Evolutionary conservation across 2,113 vertebrate species (phyloP).

Genomic region (Mellivora capensis): DNA sequence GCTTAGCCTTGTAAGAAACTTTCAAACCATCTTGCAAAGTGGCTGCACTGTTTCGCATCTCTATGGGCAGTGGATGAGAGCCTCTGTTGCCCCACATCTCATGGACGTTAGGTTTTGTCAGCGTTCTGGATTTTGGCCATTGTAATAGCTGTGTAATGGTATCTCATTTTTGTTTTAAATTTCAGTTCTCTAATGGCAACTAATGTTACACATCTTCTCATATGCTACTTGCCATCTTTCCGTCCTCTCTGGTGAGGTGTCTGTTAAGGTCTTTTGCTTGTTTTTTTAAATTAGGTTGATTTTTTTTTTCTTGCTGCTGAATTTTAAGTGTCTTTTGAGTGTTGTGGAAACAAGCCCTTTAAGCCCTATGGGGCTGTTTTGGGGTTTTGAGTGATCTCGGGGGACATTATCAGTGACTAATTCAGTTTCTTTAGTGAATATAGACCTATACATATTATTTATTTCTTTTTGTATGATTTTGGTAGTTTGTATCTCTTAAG

Average conservation of each 20-base stretch:
- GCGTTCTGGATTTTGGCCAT: neutral
- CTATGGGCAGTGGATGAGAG: neutral
- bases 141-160: neutral
- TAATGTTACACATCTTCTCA: neutral
- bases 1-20: neutral
- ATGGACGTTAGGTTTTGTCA: neutral
- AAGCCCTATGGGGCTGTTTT: neutral
- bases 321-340: neutral
- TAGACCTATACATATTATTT: neutral
- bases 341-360: neutral
- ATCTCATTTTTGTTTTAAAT: neutral
- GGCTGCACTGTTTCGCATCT: neutral
- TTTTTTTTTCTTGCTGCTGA: neutral
- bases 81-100: neutral
- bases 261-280: neutral
- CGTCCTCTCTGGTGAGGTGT: neutral
- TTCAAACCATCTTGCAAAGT: neutral
- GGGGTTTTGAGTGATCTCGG: neutral
- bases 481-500: neutral
- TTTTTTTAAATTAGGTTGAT: neutral
- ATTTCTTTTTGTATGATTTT: neutral
- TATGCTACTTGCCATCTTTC: neutral
- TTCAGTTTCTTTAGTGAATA: neutral
- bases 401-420: neutral
- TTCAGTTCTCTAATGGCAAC: neutral